Evolutionary conservation across 2,888 invertebrate species (phyloP).

Genomic region (Cinara cedri): DNA sequence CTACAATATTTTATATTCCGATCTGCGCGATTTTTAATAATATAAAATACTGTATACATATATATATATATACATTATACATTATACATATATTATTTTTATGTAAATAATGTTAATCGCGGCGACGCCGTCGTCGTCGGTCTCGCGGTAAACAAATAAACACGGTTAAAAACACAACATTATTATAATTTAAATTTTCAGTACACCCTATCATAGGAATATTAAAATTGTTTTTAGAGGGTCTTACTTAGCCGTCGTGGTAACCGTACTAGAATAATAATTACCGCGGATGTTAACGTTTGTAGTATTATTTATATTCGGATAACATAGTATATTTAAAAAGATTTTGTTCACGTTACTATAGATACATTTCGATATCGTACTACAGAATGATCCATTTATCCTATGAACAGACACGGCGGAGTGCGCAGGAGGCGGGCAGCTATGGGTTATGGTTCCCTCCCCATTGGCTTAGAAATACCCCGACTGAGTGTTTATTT

Average conservation of each 20-base stretch:
- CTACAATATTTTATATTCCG: constrained; percentile 19
- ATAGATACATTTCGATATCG: too few relatives aligned
- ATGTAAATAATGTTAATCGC: constrained; percentile 11
- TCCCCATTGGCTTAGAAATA: too few relatives aligned
- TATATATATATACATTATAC: neutral
- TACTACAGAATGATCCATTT: too few relatives aligned
- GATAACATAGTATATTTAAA: too few relatives aligned
- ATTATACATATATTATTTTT: constrained; percentile 20
- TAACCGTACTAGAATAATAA: constrained; percentile 20
- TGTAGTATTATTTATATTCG: constrained; percentile 30
- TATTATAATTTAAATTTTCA: constrained; percentile 32
- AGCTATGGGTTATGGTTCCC: too few relatives aligned
- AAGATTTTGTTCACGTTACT: too few relatives aligned
- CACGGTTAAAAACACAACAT: constrained; percentile 5
- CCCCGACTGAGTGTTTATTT: too few relatives aligned
- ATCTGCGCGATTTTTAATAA: constrained; percentile 1
- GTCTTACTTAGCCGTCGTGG: constrained; percentile 10
- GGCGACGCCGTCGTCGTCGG: neutral
- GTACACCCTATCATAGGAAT: constrained; percentile 18
- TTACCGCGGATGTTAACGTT: constrained; percentile 23
- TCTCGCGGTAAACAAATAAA: constrained; percentile 31
- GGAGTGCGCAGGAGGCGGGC: too few relatives aligned
- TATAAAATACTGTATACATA: neutral
- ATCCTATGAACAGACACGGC: too few relatives aligned
- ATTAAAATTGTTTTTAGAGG: constrained; percentile 26